These are phyloP conservation scores for Piprites chloris DNA, from an alignment of 2,113 vertebrate genomes.

Conservation along the genomic window DNA sequence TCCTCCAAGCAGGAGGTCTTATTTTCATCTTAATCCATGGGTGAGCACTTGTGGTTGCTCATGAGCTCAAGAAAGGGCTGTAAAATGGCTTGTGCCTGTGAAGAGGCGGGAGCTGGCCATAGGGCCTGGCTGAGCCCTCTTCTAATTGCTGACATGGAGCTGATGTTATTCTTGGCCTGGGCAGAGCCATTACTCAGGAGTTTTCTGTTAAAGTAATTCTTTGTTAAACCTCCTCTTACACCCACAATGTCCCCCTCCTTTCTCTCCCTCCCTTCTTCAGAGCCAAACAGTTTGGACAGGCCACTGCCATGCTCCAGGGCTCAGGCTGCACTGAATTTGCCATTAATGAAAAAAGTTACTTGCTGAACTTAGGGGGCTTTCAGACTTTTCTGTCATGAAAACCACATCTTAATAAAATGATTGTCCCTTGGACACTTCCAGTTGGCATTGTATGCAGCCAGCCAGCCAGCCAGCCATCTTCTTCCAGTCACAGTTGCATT, in stretches of 20 bases:
- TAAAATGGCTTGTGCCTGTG: slow-evolving; percentile 47
- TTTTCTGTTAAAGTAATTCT: slow-evolving; percentile 85
- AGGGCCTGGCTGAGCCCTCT: slow-evolving; percentile 67
- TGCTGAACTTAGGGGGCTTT: not conserved
- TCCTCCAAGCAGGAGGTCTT: not conserved
- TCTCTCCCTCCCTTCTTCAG: slow-evolving; percentile 56
- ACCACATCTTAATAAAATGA: not conserved
- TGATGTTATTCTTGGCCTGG: slow-evolving; percentile 85
- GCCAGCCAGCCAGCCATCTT: not conserved
- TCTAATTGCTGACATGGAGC: slow-evolving; percentile 83
- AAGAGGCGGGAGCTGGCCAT: slow-evolving; percentile 44
- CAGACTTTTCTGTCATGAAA: not conserved
- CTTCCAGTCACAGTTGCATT: not conserved
- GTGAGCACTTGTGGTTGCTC: slow-evolving; percentile 28
- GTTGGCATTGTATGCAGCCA: not conserved
- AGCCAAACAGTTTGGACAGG: slow-evolving; percentile 46
- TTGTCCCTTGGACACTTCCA: not conserved
- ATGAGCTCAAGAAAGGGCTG: slow-evolving; percentile 53
- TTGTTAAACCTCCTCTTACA: slow-evolving; percentile 75
- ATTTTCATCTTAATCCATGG: slow-evolving; percentile 40
- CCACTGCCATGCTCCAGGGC: slow-evolving; percentile 2
- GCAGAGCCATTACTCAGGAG: slow-evolving; percentile 77
- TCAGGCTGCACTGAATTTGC: slow-evolving; percentile 28
- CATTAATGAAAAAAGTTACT: not conserved
- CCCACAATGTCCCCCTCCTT: slow-evolving; percentile 27